phyloP scores from a whole-genome alignment of 2,113 vertebrate species.

The Cheilinus undulatus region DNA sequence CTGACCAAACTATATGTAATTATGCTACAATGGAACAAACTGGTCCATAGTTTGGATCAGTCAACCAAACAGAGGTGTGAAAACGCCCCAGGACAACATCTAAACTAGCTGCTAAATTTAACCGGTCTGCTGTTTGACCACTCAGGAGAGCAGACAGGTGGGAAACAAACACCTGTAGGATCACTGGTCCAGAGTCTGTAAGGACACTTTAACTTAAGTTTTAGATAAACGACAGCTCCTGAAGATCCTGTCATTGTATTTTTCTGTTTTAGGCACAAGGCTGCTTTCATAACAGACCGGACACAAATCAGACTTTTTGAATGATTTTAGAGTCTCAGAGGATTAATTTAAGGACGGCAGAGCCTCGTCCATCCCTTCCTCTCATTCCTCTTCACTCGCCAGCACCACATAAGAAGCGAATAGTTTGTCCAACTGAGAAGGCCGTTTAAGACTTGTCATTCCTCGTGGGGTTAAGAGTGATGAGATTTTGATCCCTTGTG shows the following conservation, averaged over 20 bases:
- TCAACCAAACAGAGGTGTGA: too few species aligned
- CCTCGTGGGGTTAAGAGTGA: slow-evolving; percentile 56
- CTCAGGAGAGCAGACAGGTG: not conserved
- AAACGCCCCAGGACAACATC: too few species aligned
- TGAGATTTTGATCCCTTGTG: slow-evolving; percentile 66
- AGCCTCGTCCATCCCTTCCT: not conserved
- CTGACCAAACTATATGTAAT: too few species aligned
- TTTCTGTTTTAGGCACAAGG: slow-evolving; percentile 37
- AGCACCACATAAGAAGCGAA: slow-evolving; percentile 50
- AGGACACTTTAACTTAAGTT: not conserved
- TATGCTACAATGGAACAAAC: too few species aligned
- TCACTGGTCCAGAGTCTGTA: not conserved
- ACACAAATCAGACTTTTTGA: slow-evolving; percentile 15
- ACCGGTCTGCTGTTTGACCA: not conserved
- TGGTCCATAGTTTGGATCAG: too few species aligned
- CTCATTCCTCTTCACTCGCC: slow-evolving; percentile 40
- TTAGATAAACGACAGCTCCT: slow-evolving; percentile 24
- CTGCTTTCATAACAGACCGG: not conserved
- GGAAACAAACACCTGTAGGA: not conserved
- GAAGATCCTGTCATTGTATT: slow-evolving; percentile 29
- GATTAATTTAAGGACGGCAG: slow-evolving; percentile 14
- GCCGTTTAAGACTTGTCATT: slow-evolving; percentile 48
- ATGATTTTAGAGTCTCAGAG: slow-evolving; percentile 5
- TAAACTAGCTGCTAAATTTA: too few species aligned
- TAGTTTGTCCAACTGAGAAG: slow-evolving; percentile 41